Base-by-base conservation (phyloP, 2,888 invertebrate genomes). In the Gryllus longicercus region DNA sequence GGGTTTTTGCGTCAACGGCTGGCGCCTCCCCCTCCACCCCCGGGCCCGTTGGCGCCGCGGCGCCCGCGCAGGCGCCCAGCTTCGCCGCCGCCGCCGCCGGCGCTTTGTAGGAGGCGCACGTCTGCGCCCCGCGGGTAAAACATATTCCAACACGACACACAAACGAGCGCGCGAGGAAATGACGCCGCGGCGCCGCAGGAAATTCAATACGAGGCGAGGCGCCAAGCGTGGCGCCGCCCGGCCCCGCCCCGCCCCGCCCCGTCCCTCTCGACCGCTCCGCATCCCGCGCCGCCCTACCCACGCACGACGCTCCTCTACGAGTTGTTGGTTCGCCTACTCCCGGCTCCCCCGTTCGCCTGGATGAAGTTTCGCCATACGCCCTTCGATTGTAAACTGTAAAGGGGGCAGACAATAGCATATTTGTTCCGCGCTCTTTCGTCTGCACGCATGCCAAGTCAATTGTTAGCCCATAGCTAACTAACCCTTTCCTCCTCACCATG, bases 61-160 rank as follows among this genome's bases (percentile, higher is more conserved):
- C 16, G 63, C n/a, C 63, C 63, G 63, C 63, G 63, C 14, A 18
- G 63, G 63, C 63, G 63, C 14, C 8, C 16, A 63, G 63, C 63
- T 14, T 14, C 63, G 63, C 16, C 16, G 63, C 14, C 63, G 14
- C 18, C 51, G 25, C 18, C 63, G 63, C 63, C 16, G 63, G 1
- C n/a, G 14, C 63, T 63, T 63, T 63, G 63, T 63, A 63, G 16
- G 14, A 63, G 63, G 63, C 63, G 63, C 63, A 63, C 63, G 63
- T 63, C 63, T 63, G 63, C 63, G 63, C 63, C 63, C 63, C 63
- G 63, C n/a, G 63, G 63, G 63, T 63, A 63, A 63, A 63, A 63
- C 63, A 63, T 63, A 63, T 63, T 63, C 63, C 63, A 63, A 63
- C 63, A 63, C 63, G 63, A 63, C 63, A 63, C 63, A 63, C 63